These are phyloP conservation scores for Cheumatopsyche charites DNA, from an alignment of 1,140 invertebrate genomes.

Conservation along the genomic window DNA sequence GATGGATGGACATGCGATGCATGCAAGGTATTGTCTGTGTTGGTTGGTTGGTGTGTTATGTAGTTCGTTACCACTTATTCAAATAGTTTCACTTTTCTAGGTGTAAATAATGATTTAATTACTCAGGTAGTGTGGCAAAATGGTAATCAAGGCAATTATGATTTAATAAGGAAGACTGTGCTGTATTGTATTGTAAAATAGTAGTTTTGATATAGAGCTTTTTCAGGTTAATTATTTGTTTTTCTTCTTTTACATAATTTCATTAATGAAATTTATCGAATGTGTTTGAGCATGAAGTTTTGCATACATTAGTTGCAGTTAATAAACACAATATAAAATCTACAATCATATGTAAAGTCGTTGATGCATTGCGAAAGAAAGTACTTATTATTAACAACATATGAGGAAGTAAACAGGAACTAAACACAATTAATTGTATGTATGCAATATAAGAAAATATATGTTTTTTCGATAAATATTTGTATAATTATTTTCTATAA, in stretches of 20 bases:
- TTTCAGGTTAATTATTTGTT: too few species aligned
- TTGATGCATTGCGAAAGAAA: constrained; percentile 29
- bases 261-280: too few species aligned
- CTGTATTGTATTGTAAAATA: too few species aligned
- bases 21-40: constrained; percentile 18
- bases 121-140: background rate
- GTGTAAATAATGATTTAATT: constrained; percentile 32
- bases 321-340: background rate
- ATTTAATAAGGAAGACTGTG: background rate
- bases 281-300: too few species aligned
- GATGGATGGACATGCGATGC: constrained; percentile 22
- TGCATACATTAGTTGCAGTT: constrained; percentile 23
- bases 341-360: constrained; percentile 15
- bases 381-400: background rate
- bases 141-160: background rate
- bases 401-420: background rate
- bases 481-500: too few species aligned
- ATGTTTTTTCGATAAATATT: too few species aligned
- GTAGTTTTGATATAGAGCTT: too few species aligned
- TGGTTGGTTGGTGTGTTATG: constrained; percentile 8
- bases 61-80: constrained; percentile 4
- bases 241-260: too few species aligned
- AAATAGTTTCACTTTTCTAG: constrained; percentile 27
- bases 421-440: too few species aligned
- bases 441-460: too few species aligned